These are phyloP conservation scores for Colinus virginianus DNA, from an alignment of 2,113 vertebrate genomes.

Conservation along the genomic window DNA sequence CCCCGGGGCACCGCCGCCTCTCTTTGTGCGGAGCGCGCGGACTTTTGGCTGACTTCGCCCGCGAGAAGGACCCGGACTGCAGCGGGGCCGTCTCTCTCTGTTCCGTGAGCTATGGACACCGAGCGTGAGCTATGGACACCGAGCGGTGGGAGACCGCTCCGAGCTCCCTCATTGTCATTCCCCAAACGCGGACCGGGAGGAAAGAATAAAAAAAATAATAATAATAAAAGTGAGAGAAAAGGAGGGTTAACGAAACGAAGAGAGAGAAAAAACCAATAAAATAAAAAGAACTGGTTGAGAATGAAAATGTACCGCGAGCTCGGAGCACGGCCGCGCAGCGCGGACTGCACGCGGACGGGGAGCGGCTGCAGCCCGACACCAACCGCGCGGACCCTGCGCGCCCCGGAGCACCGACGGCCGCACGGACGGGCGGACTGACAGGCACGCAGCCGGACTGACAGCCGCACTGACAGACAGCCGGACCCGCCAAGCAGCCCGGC, in stretches of 20 bases:
- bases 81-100: conserved; percentile 78
- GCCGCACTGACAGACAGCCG: background rate
- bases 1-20: conserved; percentile 73
- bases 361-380: conserved; percentile 58
- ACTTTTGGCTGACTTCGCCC: conserved; percentile 73
- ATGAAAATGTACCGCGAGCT: conserved; percentile 56
- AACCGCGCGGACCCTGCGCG: conserved; percentile 33
- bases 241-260: background rate
- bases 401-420: background rate
- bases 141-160: conserved; percentile 73
- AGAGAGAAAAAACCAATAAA: background rate
- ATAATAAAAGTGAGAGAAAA: background rate
- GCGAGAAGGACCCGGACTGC: conserved; percentile 75
- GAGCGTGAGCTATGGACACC: conserved; percentile 77
- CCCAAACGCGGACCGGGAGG: conserved; percentile 62
- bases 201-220: background rate
- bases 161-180: conserved; percentile 77
- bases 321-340: conserved; percentile 57
- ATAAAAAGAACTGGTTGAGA: conserved; percentile 5
- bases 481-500: background rate
- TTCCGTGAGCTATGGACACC: conserved; percentile 80
- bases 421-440: background rate
- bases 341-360: conserved; percentile 76
- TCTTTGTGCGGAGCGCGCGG: conserved; percentile 75
- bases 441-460: no score